Evolutionary conservation across 2,797 vertebrate genomes (phyloP).

Genomic region (Acomys russatus): DNA sequence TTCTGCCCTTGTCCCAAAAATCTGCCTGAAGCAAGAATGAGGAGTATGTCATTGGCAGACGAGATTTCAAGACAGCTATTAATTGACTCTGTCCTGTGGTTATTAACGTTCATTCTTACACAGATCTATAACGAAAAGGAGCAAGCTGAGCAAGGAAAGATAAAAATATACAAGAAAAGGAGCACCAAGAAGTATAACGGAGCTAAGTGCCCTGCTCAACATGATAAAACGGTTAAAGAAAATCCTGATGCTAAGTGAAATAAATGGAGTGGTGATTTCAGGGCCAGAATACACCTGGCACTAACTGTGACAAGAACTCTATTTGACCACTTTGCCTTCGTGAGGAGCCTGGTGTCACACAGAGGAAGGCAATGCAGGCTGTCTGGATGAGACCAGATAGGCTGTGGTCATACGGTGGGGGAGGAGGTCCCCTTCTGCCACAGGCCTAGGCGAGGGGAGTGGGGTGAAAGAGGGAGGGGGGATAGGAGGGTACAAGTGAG

Average conservation of each 20-base stretch:
- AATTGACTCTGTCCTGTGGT: not conserved
- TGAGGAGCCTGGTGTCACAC: too few species aligned
- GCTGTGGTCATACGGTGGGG: too few species aligned
- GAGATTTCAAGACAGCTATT: not conserved
- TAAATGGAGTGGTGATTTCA: not conserved
- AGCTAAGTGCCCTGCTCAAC: not conserved
- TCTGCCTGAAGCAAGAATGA: not conserved
- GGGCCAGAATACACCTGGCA: not conserved
- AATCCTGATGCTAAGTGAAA: not conserved
- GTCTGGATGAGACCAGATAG: too few species aligned
- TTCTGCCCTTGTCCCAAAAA: not conserved
- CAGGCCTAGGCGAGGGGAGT: too few species aligned
- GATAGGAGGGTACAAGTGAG: too few species aligned
- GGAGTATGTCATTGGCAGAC: not conserved
- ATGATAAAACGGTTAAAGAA: not conserved
- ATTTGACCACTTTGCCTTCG: too few species aligned
- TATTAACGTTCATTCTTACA: not conserved
- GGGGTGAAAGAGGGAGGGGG: too few species aligned
- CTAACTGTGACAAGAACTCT: too few species aligned
- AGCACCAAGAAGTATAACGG: not conserved
- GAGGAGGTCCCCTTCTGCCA: too few species aligned
- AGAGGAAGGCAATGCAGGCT: too few species aligned
- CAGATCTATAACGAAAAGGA: not conserved
- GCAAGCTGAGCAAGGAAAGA: not conserved
- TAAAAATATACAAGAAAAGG: not conserved